Percentiles rank a stretch among this genome's conserved stretches.
phyloP scores from a whole-genome alignment of 2,113 vertebrate genomes.

The Charina bottae region DNA sequence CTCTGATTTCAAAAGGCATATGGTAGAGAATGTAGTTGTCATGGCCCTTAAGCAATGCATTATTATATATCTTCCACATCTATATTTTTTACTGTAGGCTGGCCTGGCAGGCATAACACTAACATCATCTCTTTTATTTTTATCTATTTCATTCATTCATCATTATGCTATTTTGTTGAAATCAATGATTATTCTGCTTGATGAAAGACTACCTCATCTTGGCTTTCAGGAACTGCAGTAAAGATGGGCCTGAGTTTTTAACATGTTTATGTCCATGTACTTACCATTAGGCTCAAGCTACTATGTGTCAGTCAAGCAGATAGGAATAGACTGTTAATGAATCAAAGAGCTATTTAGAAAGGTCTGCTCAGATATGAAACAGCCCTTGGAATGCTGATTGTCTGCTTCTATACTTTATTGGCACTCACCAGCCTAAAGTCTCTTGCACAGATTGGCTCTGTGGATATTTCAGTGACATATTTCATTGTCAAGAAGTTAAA shows the following conservation, averaged over 20 bases:
- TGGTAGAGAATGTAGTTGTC: not conserved
- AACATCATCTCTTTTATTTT: slow-evolving; percentile 12
- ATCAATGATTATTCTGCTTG: not conserved
- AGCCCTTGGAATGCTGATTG: not conserved
- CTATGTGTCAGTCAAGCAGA: not conserved
- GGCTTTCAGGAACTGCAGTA: not conserved
- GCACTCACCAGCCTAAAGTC: not conserved
- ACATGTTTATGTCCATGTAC: not conserved
- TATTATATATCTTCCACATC: not conserved
- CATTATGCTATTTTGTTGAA: not conserved
- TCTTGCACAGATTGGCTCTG: slow-evolving; percentile 21
- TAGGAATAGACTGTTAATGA: slow-evolving; percentile 14
- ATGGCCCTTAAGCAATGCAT: not conserved
- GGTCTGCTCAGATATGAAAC: not conserved
- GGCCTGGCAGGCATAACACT: not conserved
- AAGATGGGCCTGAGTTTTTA: not conserved
- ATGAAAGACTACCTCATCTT: not conserved
- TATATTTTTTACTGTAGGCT: not conserved
- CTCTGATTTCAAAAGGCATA: not conserved
- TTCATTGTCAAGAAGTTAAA: slow-evolving; percentile 22
- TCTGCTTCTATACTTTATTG: slow-evolving; percentile 1
- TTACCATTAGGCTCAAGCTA: not conserved
- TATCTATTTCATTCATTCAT: slow-evolving; percentile 7
- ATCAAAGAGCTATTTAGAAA: not conserved
- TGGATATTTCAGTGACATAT: slow-evolving; percentile 27